Evolutionary conservation across 2,888 invertebrate species (phyloP).

Genomic region (Rhamnusium bicolor): DNA sequence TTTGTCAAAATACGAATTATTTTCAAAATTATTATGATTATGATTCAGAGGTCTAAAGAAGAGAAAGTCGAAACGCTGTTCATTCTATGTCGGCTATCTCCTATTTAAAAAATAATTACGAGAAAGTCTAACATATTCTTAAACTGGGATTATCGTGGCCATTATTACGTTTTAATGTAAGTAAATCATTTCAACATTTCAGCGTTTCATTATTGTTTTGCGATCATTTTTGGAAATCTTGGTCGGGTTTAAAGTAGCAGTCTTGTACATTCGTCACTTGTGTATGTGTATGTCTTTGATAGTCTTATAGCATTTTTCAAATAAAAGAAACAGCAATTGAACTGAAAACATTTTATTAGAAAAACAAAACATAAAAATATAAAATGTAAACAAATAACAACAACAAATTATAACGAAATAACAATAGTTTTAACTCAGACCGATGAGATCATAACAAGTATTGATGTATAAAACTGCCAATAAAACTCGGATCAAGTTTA

Average conservation of each 20-base stretch:
- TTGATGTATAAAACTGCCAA: conserved; percentile 12
- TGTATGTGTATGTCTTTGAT: background rate
- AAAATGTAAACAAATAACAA: conserved; percentile 15
- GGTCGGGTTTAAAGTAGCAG: background rate
- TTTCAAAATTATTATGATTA: too few relatives aligned
- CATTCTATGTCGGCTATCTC: too few relatives aligned
- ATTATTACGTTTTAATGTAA: too few relatives aligned
- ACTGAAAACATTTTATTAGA: conserved; percentile 21
- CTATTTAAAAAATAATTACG: too few relatives aligned
- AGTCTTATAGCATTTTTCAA: too few relatives aligned
- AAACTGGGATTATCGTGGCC: too few relatives aligned
- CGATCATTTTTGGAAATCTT: background rate
- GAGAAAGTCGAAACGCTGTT: too few relatives aligned
- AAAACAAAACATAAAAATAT: conserved; percentile 26
- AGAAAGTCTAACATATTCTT: too few relatives aligned
- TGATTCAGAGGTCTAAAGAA: too few relatives aligned
- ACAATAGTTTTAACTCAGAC: background rate
- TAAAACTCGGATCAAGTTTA: background rate
- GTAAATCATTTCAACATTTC: background rate
- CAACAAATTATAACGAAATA: conserved; percentile 1
- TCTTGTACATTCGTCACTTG: background rate
- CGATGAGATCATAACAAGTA: conserved; percentile 27
- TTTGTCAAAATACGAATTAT: too few relatives aligned
- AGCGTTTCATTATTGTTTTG: background rate
- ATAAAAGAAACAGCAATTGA: conserved; percentile 10